phyloP scores from a whole-genome alignment of 1,140 invertebrate species.

The Coboldia fuscipes region DNA sequence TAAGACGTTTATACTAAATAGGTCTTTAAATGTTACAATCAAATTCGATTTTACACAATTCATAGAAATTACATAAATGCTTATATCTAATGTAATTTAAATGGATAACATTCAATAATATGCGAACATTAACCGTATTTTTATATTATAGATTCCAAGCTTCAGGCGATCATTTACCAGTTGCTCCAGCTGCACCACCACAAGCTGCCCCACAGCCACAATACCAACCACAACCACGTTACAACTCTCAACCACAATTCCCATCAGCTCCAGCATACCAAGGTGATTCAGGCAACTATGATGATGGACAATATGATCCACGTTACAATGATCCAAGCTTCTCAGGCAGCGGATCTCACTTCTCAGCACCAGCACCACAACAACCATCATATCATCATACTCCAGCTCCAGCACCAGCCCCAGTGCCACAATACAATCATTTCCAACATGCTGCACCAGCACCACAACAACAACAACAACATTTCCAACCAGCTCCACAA shows the following conservation, averaged over 20 bases:
- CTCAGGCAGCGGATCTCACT: constrained; percentile 2
- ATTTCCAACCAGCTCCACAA: constrained; percentile 21
- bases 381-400: constrained; percentile 18
- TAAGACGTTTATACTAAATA: no score
- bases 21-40: no score
- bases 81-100: no score
- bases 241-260: constrained; percentile 10
- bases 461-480: constrained; percentile 12
- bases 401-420: constrained; percentile 15
- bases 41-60: no score
- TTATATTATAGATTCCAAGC: constrained; percentile 33
- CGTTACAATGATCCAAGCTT: constrained; percentile 19
- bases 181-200: constrained; percentile 36
- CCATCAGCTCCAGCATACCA: constrained; percentile 13
- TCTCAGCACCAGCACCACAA: constrained; percentile 15
- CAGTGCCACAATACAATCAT: constrained; percentile 21
- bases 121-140: constrained; percentile 5
- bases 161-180: constrained; percentile 54
- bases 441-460: constrained; percentile 20
- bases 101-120: no score
- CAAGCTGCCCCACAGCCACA: constrained; percentile 35
- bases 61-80: no score
- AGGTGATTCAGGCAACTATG: constrained; percentile 22
- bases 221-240: constrained; percentile 20
- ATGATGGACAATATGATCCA: constrained; percentile 30